phyloP scores from a whole-genome alignment of 2,888 invertebrate genomes.

The Heliconius aoede region DNA sequence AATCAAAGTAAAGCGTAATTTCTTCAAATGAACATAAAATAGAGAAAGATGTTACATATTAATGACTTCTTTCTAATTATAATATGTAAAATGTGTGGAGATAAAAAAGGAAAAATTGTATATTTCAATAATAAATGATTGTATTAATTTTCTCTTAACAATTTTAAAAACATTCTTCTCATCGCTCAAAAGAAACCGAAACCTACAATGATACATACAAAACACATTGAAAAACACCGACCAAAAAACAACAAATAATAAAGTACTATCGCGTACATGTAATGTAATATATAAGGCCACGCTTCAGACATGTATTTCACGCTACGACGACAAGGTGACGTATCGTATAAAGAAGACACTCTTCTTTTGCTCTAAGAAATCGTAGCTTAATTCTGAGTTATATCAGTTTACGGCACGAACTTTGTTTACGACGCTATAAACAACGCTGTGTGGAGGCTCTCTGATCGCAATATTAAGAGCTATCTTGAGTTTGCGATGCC shows the following conservation, averaged over 20 bases:
- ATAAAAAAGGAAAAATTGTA: background rate
- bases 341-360: constrained; percentile 33
- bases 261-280: constrained; percentile 24
- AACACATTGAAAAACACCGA: constrained; percentile 10
- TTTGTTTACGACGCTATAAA: constrained; percentile 76
- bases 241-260: constrained; percentile 32
- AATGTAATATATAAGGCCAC: constrained; percentile 34
- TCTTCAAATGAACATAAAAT: background rate
- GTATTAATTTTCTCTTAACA: background rate
- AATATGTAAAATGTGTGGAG: background rate
- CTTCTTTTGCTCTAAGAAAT: constrained; percentile 39
- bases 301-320: constrained; percentile 33
- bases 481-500: constrained; percentile 59
- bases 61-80: background rate
- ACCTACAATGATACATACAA: background rate
- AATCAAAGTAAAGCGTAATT: background rate
- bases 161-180: background rate
- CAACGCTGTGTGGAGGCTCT: constrained; percentile 65
- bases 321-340: constrained; percentile 40
- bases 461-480: constrained; percentile 72
- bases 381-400: constrained; percentile 69
- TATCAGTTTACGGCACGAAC: constrained; percentile 73
- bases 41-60: background rate
- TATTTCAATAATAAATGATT: background rate
- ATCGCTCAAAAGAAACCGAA: background rate